Percentiles rank a stretch among this genome's conserved stretches.
Conservation (phyloP, 2,797 vertebrate species). For the Heteromormyrus szaboi region DNA sequence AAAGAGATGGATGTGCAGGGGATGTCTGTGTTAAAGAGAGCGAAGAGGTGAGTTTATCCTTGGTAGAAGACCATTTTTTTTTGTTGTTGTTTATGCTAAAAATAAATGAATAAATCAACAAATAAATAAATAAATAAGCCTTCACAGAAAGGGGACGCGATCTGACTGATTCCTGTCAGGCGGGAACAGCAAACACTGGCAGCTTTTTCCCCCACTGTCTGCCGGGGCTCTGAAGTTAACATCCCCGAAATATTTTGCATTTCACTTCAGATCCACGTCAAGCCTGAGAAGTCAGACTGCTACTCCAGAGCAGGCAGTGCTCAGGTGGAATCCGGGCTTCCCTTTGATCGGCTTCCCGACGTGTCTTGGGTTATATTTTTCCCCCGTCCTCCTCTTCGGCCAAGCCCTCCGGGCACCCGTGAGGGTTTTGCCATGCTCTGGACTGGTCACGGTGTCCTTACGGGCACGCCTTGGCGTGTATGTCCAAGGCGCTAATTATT, state of each 20-base stretch:
- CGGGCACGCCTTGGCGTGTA: neutral
- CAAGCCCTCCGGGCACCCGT: neutral
- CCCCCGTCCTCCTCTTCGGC: neutral
- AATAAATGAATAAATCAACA: slow-evolving; percentile 7
- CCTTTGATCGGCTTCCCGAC: neutral
- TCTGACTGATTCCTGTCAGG: slow-evolving; percentile 14
- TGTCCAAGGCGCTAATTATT: neutral
- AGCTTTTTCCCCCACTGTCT: neutral
- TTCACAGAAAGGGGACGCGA: neutral
- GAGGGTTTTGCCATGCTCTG: too few relatives aligned
- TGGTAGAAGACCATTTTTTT: neutral
- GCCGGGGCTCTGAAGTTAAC: neutral
- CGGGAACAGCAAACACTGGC: neutral
- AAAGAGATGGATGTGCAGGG: neutral
- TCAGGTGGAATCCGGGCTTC: neutral
- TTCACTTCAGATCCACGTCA: neutral
- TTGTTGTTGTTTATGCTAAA: neutral
- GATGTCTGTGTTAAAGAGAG: neutral
- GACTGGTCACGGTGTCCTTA: neutral
- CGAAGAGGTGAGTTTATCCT: neutral
- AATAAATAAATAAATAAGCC: slow-evolving; percentile 4
- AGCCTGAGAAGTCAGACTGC: neutral
- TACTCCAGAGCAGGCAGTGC: neutral
- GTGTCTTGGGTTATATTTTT: neutral
- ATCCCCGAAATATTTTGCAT: slow-evolving; percentile 17